A percentile compares a stretch with the other conserved stretches of the same genome.
Conservation (phyloP, 2,888 invertebrate species). For the Anagyrus pseudococci region DNA sequence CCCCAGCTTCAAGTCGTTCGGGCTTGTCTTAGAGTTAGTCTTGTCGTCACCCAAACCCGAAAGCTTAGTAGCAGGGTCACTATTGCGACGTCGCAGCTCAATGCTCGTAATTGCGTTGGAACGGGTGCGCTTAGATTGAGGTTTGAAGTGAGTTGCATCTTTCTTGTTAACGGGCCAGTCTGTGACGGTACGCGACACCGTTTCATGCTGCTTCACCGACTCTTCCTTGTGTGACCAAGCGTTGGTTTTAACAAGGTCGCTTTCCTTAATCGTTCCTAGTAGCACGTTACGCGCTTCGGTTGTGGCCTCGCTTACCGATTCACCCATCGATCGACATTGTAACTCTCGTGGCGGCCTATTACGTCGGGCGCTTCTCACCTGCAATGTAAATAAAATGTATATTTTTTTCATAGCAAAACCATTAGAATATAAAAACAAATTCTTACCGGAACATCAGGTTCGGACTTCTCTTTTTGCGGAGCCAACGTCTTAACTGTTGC, state of each 20-base stretch:
- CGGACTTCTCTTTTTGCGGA: slow-evolving; percentile 49
- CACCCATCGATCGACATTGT: slow-evolving; percentile 60
- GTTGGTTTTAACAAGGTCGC: slow-evolving; percentile 44
- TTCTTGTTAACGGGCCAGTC: slow-evolving; percentile 58
- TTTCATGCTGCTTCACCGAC: slow-evolving; percentile 17
- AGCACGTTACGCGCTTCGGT: slow-evolving; percentile 54
- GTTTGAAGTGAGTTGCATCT: slow-evolving; percentile 43
- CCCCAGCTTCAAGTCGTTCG: slow-evolving; percentile 62
- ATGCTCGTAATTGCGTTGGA: slow-evolving; percentile 60
- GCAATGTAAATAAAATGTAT: neutral
- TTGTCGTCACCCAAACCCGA: slow-evolving; percentile 60
- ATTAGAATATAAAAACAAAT: too few species aligned
- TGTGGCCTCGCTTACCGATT: slow-evolving; percentile 51
- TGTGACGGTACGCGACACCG: slow-evolving; percentile 49
- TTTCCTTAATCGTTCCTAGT: slow-evolving; percentile 58
- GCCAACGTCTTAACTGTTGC: neutral
- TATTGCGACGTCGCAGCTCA: slow-evolving; percentile 73
- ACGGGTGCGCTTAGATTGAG: slow-evolving; percentile 50
- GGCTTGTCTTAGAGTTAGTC: slow-evolving; percentile 63
- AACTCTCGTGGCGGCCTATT: slow-evolving; percentile 57
- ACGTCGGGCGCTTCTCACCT: slow-evolving; percentile 56
- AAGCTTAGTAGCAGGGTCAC: slow-evolving; percentile 73
- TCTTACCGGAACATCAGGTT: slow-evolving; percentile 55
- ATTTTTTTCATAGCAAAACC: neutral
- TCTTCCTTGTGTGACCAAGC: slow-evolving; percentile 35